Conservation (phyloP, 2,113 vertebrate genomes). For the Grammomys dolichurus region DNA sequence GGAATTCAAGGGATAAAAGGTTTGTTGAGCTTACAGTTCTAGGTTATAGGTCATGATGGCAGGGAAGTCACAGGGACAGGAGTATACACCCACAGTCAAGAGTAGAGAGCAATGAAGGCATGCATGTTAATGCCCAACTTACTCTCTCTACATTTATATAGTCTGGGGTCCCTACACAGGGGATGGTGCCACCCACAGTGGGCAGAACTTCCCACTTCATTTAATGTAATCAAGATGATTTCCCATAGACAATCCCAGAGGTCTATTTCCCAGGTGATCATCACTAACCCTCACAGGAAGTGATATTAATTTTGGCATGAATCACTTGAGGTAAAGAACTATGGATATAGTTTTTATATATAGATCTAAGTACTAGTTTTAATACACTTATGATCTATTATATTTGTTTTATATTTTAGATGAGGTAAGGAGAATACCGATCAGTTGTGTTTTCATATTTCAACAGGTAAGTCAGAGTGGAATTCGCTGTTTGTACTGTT, state of each 20-base stretch:
- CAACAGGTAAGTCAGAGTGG: background rate
- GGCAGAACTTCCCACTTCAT: background rate
- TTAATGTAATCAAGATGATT: background rate
- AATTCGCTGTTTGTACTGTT: slow-evolving; percentile 15
- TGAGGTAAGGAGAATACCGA: background rate
- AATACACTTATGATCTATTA: background rate
- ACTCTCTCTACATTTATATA: background rate
- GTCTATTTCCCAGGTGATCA: background rate
- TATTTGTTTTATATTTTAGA: slow-evolving; percentile 12
- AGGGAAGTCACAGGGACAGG: background rate
- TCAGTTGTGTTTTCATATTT: slow-evolving; percentile 14
- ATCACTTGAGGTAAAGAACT: background rate
- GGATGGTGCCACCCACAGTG: background rate
- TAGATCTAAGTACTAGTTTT: background rate
- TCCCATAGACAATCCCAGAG: background rate
- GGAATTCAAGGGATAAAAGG: background rate
- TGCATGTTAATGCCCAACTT: background rate
- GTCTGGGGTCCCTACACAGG: background rate
- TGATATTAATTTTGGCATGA: slow-evolving; percentile 25
- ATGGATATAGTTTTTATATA: no score
- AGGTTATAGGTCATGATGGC: no score
- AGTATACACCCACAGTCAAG: background rate
- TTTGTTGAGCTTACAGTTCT: background rate
- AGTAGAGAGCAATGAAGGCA: background rate
- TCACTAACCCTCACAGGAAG: background rate